These are phyloP conservation scores for Mormyrops attenuatus DNA, from an alignment of 2,797 vertebrate species.

Conservation along the genomic window DNA sequence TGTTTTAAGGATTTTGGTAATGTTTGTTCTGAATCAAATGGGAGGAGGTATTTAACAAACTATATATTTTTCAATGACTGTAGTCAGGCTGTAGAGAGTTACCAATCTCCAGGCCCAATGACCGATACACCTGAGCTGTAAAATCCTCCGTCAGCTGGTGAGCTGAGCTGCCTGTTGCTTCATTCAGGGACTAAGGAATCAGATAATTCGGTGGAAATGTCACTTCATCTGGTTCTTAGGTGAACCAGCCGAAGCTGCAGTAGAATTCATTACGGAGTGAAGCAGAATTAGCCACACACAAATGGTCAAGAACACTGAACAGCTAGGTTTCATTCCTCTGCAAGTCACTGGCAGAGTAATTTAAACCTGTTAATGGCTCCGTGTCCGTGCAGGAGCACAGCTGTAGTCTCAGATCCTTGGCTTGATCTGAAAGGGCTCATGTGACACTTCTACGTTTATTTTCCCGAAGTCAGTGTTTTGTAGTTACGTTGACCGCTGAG, in stretches of 20 bases:
- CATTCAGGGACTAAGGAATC: conserved; percentile 4
- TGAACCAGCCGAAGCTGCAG: conserved; percentile 18
- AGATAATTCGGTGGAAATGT: conserved; percentile 26
- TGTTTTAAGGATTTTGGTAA: background rate
- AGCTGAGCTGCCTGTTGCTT: background rate
- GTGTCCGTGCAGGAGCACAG: background rate
- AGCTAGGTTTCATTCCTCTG: background rate
- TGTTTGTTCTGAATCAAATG: background rate
- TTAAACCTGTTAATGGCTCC: background rate
- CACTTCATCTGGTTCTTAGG: conserved; percentile 24
- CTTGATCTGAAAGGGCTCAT: background rate
- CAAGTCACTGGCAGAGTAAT: conserved; percentile 9
- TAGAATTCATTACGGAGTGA: conserved; percentile 31
- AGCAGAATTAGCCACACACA: conserved; percentile 38
- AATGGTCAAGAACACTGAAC: conserved; percentile 27
- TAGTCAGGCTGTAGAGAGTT: background rate
- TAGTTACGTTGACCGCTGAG: background rate
- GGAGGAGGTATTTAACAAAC: background rate
- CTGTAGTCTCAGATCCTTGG: background rate
- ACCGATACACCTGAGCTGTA: background rate
- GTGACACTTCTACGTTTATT: background rate
- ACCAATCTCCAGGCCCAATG: background rate
- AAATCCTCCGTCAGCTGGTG: background rate
- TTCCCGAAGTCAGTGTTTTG: background rate
- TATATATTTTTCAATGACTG: background rate